A percentile compares a stretch with the other conserved stretches of the same genome.
These are phyloP conservation scores for Nipponia nippon DNA, from an alignment of 2,113 vertebrate genomes.

Conservation along the genomic window DNA sequence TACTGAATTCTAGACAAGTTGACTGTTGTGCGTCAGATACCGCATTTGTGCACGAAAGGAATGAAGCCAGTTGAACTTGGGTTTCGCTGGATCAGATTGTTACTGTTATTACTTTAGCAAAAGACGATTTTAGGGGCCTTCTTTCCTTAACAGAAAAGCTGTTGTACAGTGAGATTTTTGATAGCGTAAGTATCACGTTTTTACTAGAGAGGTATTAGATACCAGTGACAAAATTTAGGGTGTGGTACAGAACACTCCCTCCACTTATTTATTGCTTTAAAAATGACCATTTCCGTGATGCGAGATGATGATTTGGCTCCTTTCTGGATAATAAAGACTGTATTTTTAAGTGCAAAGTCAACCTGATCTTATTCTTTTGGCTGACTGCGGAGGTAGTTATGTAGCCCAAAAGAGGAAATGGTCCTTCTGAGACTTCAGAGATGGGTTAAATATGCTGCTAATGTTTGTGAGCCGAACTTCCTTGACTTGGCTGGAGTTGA, in stretches of 20 bases:
- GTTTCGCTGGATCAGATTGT: neutral
- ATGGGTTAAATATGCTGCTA: neutral
- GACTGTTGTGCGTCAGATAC: neutral
- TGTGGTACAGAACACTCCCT: neutral
- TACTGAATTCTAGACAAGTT: neutral
- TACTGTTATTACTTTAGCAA: neutral
- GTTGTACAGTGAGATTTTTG: conserved; percentile 14
- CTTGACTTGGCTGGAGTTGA: neutral
- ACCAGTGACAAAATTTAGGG: neutral
- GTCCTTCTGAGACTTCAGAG: neutral
- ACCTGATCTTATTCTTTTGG: neutral
- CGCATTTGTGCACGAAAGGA: neutral
- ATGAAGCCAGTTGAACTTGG: neutral
- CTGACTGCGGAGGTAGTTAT: neutral
- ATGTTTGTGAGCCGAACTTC: neutral
- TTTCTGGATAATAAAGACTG: conserved; percentile 27
- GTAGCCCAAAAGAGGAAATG: conserved; percentile 3
- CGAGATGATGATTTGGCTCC: conserved; percentile 16
- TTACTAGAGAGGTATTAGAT: neutral
- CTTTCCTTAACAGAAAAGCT: neutral
- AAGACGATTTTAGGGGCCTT: neutral
- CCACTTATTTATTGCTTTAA: conserved; percentile 39
- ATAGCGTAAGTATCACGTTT: neutral
- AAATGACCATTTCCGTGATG: neutral
- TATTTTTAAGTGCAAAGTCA: conserved; percentile 8